Evolutionary conservation across 2,113 vertebrate species (phyloP).

Genomic region (Carlito syrichta): DNA sequence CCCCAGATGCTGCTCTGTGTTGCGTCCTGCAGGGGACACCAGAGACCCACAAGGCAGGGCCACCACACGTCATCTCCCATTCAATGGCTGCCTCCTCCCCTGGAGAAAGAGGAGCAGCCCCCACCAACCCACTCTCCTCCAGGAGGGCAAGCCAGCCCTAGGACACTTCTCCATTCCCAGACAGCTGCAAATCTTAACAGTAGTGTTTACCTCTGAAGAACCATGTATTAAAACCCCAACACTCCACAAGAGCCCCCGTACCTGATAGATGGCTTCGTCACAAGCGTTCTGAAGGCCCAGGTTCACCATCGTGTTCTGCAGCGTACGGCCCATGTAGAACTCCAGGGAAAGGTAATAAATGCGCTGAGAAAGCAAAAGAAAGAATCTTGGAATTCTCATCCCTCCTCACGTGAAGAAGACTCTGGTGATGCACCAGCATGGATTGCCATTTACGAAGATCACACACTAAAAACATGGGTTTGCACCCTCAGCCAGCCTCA

Average conservation of each 20-base stretch:
- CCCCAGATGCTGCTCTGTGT: too few relatives aligned
- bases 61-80: too few relatives aligned
- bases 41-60: neutral
- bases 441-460: neutral
- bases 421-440: neutral
- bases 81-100: neutral
- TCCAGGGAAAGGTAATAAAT: conserved; percentile 93
- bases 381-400: neutral
- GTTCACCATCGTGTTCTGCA: conserved; percentile 95
- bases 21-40: neutral
- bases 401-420: neutral
- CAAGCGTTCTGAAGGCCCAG: conserved; percentile 90
- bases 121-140: neutral
- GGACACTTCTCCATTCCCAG: rapidly evolving
- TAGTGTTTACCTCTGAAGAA: neutral
- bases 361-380: conserved; percentile 75
- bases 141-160: rapidly evolving
- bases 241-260: conserved; percentile 12
- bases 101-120: neutral
- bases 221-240: neutral
- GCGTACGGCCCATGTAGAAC: conserved; percentile 94
- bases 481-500: neutral
- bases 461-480: neutral
- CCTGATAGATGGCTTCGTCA: conserved; percentile 93
- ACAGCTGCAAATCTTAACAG: rapidly evolving